phyloP scores from a whole-genome alignment of 2,797 vertebrate species.

The Sciurus carolinensis region DNA sequence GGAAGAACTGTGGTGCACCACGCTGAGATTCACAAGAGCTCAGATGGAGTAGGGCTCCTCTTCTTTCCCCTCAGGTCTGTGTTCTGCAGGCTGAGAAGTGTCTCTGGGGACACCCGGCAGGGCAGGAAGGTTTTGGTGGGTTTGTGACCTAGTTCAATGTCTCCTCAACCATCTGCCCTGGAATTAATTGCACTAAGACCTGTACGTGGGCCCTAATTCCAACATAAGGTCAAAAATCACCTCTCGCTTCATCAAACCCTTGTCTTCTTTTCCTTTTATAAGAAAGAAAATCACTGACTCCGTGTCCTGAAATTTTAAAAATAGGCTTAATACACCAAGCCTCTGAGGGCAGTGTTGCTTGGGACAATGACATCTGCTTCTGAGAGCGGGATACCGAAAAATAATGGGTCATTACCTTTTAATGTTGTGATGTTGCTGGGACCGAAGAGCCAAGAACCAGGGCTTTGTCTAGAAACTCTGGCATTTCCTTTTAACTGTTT shows the following conservation, averaged over 20 bases:
- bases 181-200: not conserved
- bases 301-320: not conserved
- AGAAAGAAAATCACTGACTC: constrained; percentile 15
- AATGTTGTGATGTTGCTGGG: not conserved
- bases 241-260: constrained; percentile 3
- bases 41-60: constrained; percentile 37
- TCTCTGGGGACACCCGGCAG: constrained; percentile 59
- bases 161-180: not conserved
- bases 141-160: accelerated
- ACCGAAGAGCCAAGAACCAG: not conserved
- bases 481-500: not conserved
- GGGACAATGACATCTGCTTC: not conserved
- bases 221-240: not conserved
- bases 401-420: constrained; percentile 40
- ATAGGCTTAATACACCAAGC: not conserved
- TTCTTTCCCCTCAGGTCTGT: constrained; percentile 1
- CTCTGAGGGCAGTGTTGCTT: not conserved
- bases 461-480: not conserved
- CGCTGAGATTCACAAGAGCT: constrained; percentile 78
- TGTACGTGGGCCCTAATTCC: not conserved
- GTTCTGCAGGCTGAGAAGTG: not conserved
- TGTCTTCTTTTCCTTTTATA: not conserved
- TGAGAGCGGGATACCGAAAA: not conserved
- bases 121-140: constrained; percentile 35
- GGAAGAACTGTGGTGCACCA: constrained; percentile 28